Percentiles rank a stretch among this genome's conserved stretches.
phyloP scores from a whole-genome alignment of 2,888 invertebrate genomes.

The Dolichomitus sp. region DNA sequence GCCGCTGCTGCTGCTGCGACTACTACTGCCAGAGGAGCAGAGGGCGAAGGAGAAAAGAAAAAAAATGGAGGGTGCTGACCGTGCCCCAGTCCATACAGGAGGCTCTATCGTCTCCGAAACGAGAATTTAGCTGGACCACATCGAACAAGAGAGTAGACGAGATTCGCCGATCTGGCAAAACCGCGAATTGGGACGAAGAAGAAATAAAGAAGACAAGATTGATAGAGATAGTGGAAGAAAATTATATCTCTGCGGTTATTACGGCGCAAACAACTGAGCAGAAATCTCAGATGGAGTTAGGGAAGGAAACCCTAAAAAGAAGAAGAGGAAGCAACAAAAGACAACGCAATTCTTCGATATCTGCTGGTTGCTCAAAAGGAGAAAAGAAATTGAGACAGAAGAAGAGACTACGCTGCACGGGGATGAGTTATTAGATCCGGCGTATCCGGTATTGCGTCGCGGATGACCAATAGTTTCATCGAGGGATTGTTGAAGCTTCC shows the following conservation, averaged over 20 bases:
- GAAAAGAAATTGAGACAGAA: conserved; percentile 53
- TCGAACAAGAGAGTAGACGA: conserved; percentile 16
- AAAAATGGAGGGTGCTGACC: conserved; percentile 44
- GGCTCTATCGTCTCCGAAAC: conserved; percentile 43
- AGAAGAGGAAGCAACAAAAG: conserved; percentile 41
- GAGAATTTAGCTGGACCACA: conserved; percentile 18
- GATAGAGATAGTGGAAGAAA: conserved; percentile 17
- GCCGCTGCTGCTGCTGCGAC: conserved; percentile 27
- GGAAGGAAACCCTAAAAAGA: conserved; percentile 21
- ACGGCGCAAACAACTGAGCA: conserved; percentile 23
- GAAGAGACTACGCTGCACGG: conserved; percentile 71
- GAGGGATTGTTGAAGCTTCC: conserved; percentile 86
- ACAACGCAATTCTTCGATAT: conserved; percentile 51
- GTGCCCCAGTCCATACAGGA: conserved; percentile 20
- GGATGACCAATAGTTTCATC: conserved; percentile 86
- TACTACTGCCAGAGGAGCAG: conserved; percentile 41
- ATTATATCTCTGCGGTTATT: conserved; percentile 31
- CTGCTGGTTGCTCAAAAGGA: conserved; percentile 35
- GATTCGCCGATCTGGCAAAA: conserved; percentile 39
- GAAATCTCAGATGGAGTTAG: conserved; percentile 13
- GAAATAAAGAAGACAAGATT: conserved; percentile 20
- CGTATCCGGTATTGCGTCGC: conserved; percentile 85
- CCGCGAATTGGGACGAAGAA: conserved; percentile 17
- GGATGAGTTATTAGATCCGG: conserved; percentile 86
- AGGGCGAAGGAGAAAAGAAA: conserved; percentile 37